phyloP scores from a whole-genome alignment of 2,113 vertebrate species.

The Melanocharis versteri region DNA sequence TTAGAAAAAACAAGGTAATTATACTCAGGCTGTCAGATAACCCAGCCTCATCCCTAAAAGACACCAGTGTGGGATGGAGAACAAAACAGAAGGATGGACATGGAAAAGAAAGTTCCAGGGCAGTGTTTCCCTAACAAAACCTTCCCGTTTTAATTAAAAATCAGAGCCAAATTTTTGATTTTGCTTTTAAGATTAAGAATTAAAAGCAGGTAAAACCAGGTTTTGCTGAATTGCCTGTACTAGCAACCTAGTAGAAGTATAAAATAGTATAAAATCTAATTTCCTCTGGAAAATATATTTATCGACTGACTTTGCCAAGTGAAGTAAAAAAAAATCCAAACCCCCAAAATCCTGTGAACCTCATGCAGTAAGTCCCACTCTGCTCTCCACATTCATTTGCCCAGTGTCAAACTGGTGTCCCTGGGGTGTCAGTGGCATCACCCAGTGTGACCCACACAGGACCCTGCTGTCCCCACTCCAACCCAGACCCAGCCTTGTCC shows the following conservation, averaged over 20 bases:
- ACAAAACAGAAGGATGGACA: not conserved
- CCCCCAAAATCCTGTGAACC: not conserved
- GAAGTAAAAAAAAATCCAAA: not conserved
- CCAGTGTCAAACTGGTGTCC: not conserved
- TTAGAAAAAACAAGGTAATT: not conserved
- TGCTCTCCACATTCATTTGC: not conserved
- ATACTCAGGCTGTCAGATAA: not conserved
- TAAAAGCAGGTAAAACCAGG: not conserved
- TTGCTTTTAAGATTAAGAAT: not conserved
- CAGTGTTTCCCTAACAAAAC: not conserved
- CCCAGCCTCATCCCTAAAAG: not conserved
- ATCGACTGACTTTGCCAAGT: not conserved
- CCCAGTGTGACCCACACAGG: accelerated
- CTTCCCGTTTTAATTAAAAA: not conserved
- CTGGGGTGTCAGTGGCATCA: not conserved
- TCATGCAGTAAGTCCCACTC: not conserved
- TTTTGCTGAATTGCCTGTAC: not conserved
- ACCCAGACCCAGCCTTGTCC: not conserved
- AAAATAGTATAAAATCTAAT: not conserved
- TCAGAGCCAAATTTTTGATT: not conserved
- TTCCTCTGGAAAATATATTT: not conserved
- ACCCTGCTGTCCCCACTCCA: accelerated
- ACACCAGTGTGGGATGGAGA: not conserved
- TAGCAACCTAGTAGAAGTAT: accelerated
- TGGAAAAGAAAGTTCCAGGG: not conserved